These are phyloP conservation scores for Seriola quinqueradiata DNA, from an alignment of 2,113 vertebrate genomes.

Conservation along the genomic window DNA sequence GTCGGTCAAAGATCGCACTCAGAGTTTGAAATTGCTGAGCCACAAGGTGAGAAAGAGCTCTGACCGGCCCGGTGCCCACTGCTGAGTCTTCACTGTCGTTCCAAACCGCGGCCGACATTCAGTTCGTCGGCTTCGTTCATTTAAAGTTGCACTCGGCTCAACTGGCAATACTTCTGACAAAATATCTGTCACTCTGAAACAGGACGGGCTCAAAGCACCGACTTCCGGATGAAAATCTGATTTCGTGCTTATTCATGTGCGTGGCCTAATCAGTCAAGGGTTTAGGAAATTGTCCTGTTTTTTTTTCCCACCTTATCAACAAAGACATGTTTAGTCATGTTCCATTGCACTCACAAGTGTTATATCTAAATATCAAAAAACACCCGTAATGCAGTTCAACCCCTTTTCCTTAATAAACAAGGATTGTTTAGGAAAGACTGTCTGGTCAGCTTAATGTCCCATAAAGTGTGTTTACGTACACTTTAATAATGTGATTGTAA, in stretches of 20 bases:
- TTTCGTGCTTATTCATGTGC: neutral
- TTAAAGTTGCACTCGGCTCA: constrained; percentile 1
- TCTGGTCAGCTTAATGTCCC: neutral
- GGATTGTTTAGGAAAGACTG: no score
- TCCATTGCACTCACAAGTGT: neutral
- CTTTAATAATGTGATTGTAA: neutral
- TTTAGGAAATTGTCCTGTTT: no score
- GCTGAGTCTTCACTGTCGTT: constrained; percentile 7
- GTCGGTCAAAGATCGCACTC: constrained; percentile 50
- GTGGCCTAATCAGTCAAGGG: neutral
- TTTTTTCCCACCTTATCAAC: neutral
- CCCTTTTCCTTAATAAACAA: neutral
- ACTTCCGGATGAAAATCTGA: neutral
- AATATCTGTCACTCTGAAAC: neutral
- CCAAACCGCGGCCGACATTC: neutral
- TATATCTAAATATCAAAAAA: neutral
- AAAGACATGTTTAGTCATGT: neutral
- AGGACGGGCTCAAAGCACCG: neutral
- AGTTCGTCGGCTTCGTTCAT: neutral
- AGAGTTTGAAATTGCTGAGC: constrained; percentile 46
- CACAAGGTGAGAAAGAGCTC: constrained; percentile 32
- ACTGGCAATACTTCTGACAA: neutral
- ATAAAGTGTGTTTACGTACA: neutral
- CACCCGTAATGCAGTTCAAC: neutral
- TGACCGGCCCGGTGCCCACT: neutral